phyloP scores from a whole-genome alignment of 2,797 vertebrate genomes.

The Tauraco hartlaubi region DNA sequence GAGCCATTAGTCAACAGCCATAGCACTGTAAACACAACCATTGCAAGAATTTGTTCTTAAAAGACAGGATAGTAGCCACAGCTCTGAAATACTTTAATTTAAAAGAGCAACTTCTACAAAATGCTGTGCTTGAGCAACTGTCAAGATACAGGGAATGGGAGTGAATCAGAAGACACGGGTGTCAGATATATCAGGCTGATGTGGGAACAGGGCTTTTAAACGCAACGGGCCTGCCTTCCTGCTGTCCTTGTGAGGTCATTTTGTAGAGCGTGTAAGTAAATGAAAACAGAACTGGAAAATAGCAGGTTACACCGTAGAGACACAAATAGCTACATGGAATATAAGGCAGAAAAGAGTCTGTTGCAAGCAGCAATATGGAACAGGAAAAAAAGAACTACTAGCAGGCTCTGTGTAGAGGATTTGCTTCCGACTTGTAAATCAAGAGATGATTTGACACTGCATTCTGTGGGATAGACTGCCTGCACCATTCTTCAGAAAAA shows the following conservation, averaged over 20 bases:
- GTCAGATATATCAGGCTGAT: neutral
- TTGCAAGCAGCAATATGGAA: neutral
- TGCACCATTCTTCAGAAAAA: neutral
- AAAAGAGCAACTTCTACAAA: neutral
- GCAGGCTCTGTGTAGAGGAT: neutral
- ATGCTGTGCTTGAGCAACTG: neutral
- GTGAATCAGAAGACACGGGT: neutral
- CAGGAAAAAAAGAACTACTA: neutral
- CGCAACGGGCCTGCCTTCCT: neutral
- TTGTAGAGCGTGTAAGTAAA: neutral
- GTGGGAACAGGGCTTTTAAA: neutral
- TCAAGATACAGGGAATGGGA: neutral
- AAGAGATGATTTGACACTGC: neutral
- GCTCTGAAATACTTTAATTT: neutral
- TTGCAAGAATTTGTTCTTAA: neutral
- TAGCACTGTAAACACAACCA: neutral
- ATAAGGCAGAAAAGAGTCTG: neutral
- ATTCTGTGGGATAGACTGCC: neutral
- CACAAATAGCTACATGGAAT: neutral
- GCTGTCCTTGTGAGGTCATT: neutral
- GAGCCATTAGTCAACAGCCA: neutral
- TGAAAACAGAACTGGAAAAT: neutral
- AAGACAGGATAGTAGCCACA: neutral
- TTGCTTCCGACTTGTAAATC: neutral
- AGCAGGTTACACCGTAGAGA: neutral